phyloP scores from a whole-genome alignment of 2,888 invertebrate species.

The Drosophila planitibia region DNA sequence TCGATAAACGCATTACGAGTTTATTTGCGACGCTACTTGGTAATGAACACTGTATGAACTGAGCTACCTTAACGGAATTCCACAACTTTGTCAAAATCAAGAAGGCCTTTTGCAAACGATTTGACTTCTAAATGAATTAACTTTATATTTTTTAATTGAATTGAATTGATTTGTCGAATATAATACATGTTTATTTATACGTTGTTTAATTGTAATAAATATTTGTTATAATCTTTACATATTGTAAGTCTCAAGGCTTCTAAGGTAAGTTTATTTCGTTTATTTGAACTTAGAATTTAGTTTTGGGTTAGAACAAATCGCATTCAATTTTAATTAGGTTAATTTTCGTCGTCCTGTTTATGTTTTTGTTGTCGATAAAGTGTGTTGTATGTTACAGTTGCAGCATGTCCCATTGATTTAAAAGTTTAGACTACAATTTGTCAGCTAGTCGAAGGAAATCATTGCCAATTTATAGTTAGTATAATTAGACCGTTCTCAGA shows the following conservation, averaged over 20 bases:
- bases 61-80: background rate
- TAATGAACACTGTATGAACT: background rate
- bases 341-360: constrained; percentile 12
- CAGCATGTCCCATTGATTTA: constrained; percentile 28
- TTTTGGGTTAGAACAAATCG: constrained; percentile 23
- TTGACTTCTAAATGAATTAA: background rate
- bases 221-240: constrained; percentile 67
- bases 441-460: constrained; percentile 60
- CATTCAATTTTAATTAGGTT: constrained; percentile 15
- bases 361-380: background rate
- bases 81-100: background rate
- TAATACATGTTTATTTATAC: constrained; percentile 73
- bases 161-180: constrained; percentile 48
- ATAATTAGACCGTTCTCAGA: constrained; percentile 39
- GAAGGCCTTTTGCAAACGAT: background rate
- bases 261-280: constrained; percentile 34
- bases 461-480: constrained; percentile 57
- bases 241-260: constrained; percentile 76
- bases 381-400: constrained; percentile 60
- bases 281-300: constrained; percentile 61
- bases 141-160: too few species aligned
- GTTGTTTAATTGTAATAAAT: constrained; percentile 71
- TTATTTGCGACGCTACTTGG: background rate
- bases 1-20: background rate
- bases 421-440: constrained; percentile 44